Percentiles rank a stretch among this genome's conserved stretches.
Evolutionary conservation across 2,888 invertebrate species (phyloP).

Genomic region (Dryomyza anilis): DNA sequence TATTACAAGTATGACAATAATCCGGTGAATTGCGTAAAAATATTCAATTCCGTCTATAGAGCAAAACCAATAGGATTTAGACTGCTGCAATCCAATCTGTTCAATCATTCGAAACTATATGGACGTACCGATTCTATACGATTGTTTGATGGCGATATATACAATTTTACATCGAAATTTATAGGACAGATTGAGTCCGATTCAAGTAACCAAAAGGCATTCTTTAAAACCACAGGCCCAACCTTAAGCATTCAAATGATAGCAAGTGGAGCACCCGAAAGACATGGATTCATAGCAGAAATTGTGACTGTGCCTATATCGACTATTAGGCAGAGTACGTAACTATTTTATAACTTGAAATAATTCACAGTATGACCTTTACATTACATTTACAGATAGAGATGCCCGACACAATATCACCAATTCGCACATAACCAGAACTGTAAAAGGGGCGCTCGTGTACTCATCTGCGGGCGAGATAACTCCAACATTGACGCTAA

Average conservation of each 20-base stretch:
- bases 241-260: slow-evolving; percentile 89
- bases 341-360: slow-evolving; percentile 2
- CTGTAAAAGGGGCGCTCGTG: slow-evolving; percentile 84
- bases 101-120: slow-evolving; percentile 81
- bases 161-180: slow-evolving; percentile 77
- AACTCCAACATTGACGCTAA: slow-evolving; percentile 86
- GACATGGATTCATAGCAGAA: slow-evolving; percentile 96
- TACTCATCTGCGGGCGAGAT: slow-evolving; percentile 94
- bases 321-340: slow-evolving; percentile 86
- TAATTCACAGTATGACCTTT: slow-evolving; percentile 1
- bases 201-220: slow-evolving; percentile 72
- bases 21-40: slow-evolving; percentile 96
- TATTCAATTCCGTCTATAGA: slow-evolving; percentile 84
- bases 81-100: slow-evolving; percentile 88
- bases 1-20: slow-evolving; percentile 97
- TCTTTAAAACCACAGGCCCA: slow-evolving; percentile 76
- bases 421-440: slow-evolving; percentile 77
- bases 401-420: slow-evolving; percentile 91
- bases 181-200: slow-evolving; percentile 77
- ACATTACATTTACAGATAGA: slow-evolving; percentile 69
- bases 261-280: slow-evolving; percentile 92
- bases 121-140: slow-evolving; percentile 84
- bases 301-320: slow-evolving; percentile 93
- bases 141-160: slow-evolving; percentile 91
- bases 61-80: slow-evolving; percentile 90